phyloP scores from a whole-genome alignment of 2,113 vertebrate species.

The Hypomesus transpacificus region DNA sequence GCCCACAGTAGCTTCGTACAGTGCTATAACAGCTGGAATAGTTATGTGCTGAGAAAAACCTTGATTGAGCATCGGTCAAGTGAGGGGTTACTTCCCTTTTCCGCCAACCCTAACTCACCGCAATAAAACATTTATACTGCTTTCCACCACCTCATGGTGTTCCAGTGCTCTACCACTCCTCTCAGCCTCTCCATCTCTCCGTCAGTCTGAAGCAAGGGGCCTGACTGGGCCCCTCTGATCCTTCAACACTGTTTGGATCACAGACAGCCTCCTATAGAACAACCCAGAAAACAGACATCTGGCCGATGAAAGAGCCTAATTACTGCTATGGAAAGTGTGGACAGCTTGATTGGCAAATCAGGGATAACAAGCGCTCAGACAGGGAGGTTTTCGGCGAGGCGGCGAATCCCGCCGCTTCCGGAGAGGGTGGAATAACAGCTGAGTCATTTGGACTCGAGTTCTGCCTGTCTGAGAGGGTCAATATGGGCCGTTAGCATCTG shows the following conservation, averaged over 20 bases:
- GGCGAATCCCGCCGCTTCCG: slow-evolving; percentile 33
- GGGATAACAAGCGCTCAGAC: slow-evolving; percentile 45
- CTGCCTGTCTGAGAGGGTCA: slow-evolving; percentile 16
- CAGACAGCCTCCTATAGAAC: slow-evolving; percentile 4
- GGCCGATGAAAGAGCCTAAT: slow-evolving; percentile 59
- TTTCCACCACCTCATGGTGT: not conserved
- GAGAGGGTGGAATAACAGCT: slow-evolving; percentile 12
- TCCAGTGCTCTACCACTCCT: not conserved
- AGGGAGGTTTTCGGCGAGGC: slow-evolving; percentile 29
- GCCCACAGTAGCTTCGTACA: no score
- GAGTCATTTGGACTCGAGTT: slow-evolving; percentile 17
- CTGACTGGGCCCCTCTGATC: not conserved
- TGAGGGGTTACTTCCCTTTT: no score
- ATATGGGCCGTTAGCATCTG: slow-evolving; percentile 8
- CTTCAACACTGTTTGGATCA: slow-evolving; percentile 20
- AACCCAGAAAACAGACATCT: slow-evolving; percentile 45
- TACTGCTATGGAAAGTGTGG: slow-evolving; percentile 52
- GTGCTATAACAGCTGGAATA: no score
- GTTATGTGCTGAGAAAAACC: no score
- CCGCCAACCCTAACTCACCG: no score
- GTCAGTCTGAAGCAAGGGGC: not conserved
- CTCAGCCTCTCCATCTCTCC: not conserved
- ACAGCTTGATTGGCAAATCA: slow-evolving; percentile 64
- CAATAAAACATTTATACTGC: no score
- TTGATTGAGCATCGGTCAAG: no score